Evolutionary conservation across 2,888 invertebrate species (phyloP).

Genomic region (Drosophila lutescens): DNA sequence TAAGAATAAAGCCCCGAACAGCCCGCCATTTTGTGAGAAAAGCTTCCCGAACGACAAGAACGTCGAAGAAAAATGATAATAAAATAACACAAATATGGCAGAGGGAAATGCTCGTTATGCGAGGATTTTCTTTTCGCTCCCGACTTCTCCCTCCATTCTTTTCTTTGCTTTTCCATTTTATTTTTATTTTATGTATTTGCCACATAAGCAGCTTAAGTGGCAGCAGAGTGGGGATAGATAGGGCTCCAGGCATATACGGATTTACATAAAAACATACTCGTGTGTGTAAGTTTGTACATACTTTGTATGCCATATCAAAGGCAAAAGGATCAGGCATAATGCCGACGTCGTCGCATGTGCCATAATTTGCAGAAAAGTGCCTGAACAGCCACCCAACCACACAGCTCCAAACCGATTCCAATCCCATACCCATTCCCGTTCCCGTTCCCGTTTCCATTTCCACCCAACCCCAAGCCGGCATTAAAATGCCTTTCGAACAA

Average conservation of each 20-base stretch:
- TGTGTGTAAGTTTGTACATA: conserved; percentile 20
- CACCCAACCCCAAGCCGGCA: conserved; percentile 18
- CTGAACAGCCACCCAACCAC: conserved; percentile 38
- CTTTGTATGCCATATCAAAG: conserved; percentile 63
- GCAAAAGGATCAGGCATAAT: conserved; percentile 76
- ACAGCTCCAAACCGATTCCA: conserved; percentile 15
- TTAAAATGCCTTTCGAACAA: conserved; percentile 60
- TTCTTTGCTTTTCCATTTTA: conserved; percentile 37
- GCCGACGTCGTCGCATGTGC: conserved; percentile 74
- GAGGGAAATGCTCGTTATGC: conserved; percentile 78
- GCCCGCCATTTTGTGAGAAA: conserved; percentile 17
- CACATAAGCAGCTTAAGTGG: conserved; percentile 81
- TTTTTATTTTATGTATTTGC: conserved; percentile 79
- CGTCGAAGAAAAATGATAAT: conserved; percentile 75
- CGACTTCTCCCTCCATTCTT: background rate
- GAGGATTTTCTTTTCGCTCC: conserved; percentile 56
- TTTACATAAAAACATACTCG: conserved; percentile 34
- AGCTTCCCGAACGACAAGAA: background rate
- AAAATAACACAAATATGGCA: conserved; percentile 82
- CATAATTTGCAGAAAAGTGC: conserved; percentile 80
- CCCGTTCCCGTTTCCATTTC: conserved; percentile 1
- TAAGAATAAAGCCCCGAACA: background rate
- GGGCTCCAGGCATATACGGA: conserved; percentile 20
- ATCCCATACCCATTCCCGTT: conserved; percentile 7
- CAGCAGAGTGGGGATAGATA: conserved; percentile 37